Evolutionary conservation across 2,888 invertebrate species (phyloP), one percentile per base, ranked within the genome.

Genomic region (Acrobasis repandana): DNA sequence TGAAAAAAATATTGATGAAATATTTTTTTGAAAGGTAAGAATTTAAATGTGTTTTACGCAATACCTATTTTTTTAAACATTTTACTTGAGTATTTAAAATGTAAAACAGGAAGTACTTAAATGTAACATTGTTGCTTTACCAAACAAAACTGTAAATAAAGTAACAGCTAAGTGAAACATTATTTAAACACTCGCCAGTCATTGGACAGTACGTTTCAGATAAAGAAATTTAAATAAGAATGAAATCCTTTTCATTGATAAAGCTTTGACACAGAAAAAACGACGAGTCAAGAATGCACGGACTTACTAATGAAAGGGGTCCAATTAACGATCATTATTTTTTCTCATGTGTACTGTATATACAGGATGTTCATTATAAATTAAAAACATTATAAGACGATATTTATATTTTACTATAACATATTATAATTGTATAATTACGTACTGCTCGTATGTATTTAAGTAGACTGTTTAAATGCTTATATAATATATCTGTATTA

Each of bases 241-340:
- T 91, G 84, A 90, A 89, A 85, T 85, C 89, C 89, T 90, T 85
- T 85, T 85, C 90, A 90, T 92, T 92, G 91, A 92, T 91, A 90
- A 92, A 88, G 83, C 80, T 87, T 90, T 91, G 92, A 91, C 90
- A 90, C 80, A 74, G 83, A 89, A 89, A 90, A 90, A 91, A 90
- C 82, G 83, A 87, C 78, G 80, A 82, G 72, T 66, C 65, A 66
- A 77, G 90, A 91, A 92, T 91, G 91, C 88, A 82, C 82, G 75
- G 85, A 80, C 82, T 85, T 88, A 90, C 90, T 92, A 92, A 92
- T 91, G 90, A 92, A 92, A 88, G 92, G 89, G 80, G 83, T 48
- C 89, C 92, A 91, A 92, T 92, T 92, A 92, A 91, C 85, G 87
- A 83, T 85, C 83, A 87, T 90, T 85, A 88, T 91, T 90, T 90